Evolutionary conservation across 2,797 vertebrate species (phyloP).

Genomic region (Scomberomorus guttatus): DNA sequence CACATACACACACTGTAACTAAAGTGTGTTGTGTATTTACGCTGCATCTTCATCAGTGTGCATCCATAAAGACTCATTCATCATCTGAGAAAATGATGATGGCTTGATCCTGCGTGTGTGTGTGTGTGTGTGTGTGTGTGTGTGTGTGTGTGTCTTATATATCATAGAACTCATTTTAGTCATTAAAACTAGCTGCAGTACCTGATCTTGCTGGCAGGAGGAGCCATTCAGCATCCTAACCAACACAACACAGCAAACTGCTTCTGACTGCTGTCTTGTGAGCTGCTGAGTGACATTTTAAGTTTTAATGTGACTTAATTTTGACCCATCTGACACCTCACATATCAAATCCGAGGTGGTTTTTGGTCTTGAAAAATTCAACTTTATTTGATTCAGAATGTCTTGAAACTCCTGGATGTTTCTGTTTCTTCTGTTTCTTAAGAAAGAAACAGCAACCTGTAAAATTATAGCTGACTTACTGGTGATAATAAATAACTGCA

Average conservation of each 20-base stretch:
- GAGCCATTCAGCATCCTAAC: conserved; percentile 20
- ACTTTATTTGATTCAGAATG: not conserved
- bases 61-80: conserved; percentile 37
- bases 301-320: not conserved
- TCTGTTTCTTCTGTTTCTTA: not conserved
- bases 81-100: conserved; percentile 40
- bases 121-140: conserved; percentile 25
- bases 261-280: not conserved
- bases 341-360: not conserved
- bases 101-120: conserved; percentile 10
- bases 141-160: conserved; percentile 9
- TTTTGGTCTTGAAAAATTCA: not conserved
- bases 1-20: conserved; percentile 10
- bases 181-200: conserved; percentile 19
- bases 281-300: not conserved
- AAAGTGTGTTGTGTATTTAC: conserved; percentile 15
- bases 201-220: conserved; percentile 37
- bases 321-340: not conserved
- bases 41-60: conserved; percentile 15
- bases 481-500: not conserved
- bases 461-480: not conserved
- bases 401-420: not conserved
- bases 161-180: not conserved
- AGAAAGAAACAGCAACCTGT: not conserved
- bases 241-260: fast-evolving